These are phyloP conservation scores for Cyclopterus lumpus DNA, from an alignment of 2,797 vertebrate genomes.

Conservation along the genomic window DNA sequence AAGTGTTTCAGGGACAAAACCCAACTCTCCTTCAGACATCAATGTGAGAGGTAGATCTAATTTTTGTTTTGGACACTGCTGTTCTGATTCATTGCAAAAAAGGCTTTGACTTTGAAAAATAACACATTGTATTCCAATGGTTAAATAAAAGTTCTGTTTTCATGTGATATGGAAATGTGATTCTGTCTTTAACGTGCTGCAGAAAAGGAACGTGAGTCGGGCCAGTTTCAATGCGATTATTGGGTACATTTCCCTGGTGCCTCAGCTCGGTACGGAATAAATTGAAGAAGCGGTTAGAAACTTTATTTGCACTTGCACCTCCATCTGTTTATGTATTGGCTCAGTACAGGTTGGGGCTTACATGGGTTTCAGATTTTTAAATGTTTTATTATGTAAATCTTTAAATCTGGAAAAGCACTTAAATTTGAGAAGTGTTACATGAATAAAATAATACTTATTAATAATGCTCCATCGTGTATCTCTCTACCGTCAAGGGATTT, in stretches of 20 bases:
- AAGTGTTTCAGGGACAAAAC: background rate
- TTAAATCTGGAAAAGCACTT: background rate
- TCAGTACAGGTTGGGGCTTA: background rate
- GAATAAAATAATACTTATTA: background rate
- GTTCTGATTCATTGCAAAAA: background rate
- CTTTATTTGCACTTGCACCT: background rate
- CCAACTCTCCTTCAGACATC: background rate
- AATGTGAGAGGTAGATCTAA: background rate
- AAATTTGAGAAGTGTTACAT: background rate
- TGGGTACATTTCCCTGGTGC: background rate
- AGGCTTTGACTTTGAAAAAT: background rate
- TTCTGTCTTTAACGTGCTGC: background rate
- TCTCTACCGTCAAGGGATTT: background rate
- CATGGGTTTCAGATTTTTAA: background rate
- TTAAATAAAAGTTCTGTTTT: background rate
- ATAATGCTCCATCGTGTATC: background rate
- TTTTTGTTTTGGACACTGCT: background rate
- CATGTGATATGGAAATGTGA: background rate
- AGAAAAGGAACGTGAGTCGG: background rate
- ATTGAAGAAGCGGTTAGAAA: background rate
- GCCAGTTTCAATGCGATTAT: background rate
- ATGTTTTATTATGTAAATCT: too few relatives aligned
- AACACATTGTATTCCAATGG: background rate
- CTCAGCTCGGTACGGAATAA: background rate
- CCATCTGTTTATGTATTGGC: background rate